phyloP scores from a whole-genome alignment of 92 coral and sea anemone genomes.

The Parazoanthus atlanticus region DNA sequence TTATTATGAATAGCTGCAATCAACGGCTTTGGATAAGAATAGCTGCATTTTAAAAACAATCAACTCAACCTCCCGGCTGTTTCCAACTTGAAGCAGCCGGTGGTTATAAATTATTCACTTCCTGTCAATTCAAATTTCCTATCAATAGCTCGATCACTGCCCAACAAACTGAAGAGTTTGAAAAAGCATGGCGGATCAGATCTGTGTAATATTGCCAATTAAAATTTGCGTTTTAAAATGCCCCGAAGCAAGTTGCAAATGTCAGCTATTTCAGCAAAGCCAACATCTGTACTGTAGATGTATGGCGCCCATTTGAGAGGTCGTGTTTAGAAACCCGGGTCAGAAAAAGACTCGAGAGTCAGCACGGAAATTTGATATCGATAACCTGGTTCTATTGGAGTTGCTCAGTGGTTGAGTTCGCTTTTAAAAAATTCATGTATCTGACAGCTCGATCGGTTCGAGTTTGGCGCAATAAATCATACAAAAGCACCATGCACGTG shows the following conservation, averaged over 20 bases:
- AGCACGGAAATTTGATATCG: constrained; percentile 29
- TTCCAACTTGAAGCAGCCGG: constrained; percentile 41
- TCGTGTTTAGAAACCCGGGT: constrained; percentile 4
- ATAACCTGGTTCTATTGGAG: background rate
- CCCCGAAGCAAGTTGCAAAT: background rate
- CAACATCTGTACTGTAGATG: background rate
- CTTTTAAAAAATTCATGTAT: background rate
- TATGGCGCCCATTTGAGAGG: background rate
- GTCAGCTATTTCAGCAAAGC: background rate
- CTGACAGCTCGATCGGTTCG: background rate
- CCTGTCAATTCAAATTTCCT: constrained; percentile 37
- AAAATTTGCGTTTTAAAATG: background rate
- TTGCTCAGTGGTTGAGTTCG: background rate
- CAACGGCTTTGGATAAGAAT: constrained; percentile 26
- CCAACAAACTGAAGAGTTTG: background rate
- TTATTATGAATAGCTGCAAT: constrained; percentile 31
- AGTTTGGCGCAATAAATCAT: background rate
- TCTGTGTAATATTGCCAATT: background rate
- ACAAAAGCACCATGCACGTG: background rate
- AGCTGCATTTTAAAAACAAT: background rate
- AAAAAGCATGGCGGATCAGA: background rate
- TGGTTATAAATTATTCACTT: constrained; percentile 43
- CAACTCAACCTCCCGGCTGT: constrained; percentile 27
- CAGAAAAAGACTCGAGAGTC: background rate
- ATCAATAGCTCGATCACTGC: constrained; percentile 28